Evolutionary conservation across 2,113 vertebrate species (phyloP), one percentile per base, ranked within the genome.

Genomic region (Amazona guildingii): DNA sequence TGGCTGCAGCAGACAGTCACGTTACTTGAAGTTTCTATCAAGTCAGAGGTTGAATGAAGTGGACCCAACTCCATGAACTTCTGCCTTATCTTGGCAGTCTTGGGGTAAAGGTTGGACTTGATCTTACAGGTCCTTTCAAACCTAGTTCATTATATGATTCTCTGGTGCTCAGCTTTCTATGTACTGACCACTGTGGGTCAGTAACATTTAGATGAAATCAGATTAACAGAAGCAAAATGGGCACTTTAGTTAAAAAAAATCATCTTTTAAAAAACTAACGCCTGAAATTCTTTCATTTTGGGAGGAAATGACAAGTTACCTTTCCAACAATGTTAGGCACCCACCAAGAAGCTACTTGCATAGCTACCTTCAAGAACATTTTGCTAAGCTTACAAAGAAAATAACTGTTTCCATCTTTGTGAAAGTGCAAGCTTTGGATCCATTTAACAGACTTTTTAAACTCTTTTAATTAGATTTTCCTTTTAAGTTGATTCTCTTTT

Each of bases 191-290:
- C 23, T 29, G 15, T 8, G 18, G 12, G 46, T 70, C 57, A 62
- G 41, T 68, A 67, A 62, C 27, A 31, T 29, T 25, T 64, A 55
- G 15, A 31, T 83, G 48, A 88, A 79, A 61, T 57, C 8, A 55
- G 9, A 54, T 13, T 20, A 7, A 72, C 1, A 2, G 51, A 57
- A 79, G 7, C 4, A 69, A 85, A 46, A 70, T 1, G 5, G 17
- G 20, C 5, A 48, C 70, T 70, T 80, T 19, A 48, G 27, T 12
- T n/a, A 23, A 10, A 5, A 57, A 25, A 86, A 72, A 37, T 13
- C 5, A 48, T 1, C 3, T 54, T 55, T 9, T 8, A 8, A 79
- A 61, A 51, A 2, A 43, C 3, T 5, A 0, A 23, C 27, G 41
- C 43, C 10, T 16, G 14, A 19, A 19, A 46, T 64, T 24, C 13